Evolutionary conservation across 2,888 invertebrate genomes (phyloP), one percentile per base, ranked within the genome.

Genomic region (Stenurella melanura): DNA sequence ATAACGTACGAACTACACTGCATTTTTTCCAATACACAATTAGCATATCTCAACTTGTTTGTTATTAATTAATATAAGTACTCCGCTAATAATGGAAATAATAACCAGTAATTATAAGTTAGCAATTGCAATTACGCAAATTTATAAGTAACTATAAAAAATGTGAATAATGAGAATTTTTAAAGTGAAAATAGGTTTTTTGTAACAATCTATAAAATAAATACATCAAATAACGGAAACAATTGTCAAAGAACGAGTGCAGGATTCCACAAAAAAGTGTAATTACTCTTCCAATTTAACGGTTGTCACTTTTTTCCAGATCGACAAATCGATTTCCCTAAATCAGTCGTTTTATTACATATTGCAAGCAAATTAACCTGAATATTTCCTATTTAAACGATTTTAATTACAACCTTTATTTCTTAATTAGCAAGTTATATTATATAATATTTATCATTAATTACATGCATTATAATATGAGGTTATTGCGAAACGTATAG

Each of bases 71-170:
- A 54, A 54, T 50, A 15, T 54, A 68, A 68, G 50, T 38, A n/a
- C 50, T 10, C 18, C 34, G 38, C 18, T 69, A 69, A 58, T 58
- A 30, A 57, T 56, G n/a, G 26, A 3, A 58, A 17, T 34, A 69
- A 68, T 56, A 19, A 68, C 34, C 21, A 69, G 58, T 69, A 69
- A 69, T 69, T 69, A 38, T 19, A 26, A 18, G 58, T 57, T 57
- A 34, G 68, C 69, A 58, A 19, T 58, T 38, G 34, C 9, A n/a
- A 58, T 69, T 69, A 69, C 58, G 69, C 69, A 57, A 54, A 69
- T 2, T 34, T 34, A 34, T 34, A 34, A 34, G 7, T 7, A 4
- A 34, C 7, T 0, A 34, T 34, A 34, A 34, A 34, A n/a, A 34
- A 34, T 34, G 9, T 34, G 30, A 9, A 12, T 42, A 42, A 42